Base-by-base conservation (phyloP, 1,140 invertebrate species). In the Conus betulinus region DNA sequence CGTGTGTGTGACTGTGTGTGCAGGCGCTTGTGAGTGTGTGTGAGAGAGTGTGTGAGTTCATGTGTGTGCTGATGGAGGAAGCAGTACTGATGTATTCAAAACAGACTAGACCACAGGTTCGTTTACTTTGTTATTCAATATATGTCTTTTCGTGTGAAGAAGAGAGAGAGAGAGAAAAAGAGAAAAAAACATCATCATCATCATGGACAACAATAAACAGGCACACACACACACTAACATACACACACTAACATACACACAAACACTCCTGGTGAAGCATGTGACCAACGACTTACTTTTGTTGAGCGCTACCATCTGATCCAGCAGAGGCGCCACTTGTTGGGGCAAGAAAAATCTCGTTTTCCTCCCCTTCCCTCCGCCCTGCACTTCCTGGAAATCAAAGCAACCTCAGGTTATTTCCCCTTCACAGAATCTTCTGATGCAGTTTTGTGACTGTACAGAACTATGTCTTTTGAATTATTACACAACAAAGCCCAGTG, bases 291-390 rank as follows among this genome's bases (percentile, higher is more conserved):
- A 91, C 92, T 89, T 89, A 94, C 94, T 93, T 90, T 93, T 93
- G 79, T 90, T 91, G 11, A 91, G 89, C 52, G 89, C 88, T 71
- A 90, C 85, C 91, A 95, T 92, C 71, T 92, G 91, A 15, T 93
- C 92, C 23, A 95, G 39, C 27, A 93, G 11, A 76, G 93, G 94
- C 23, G 90, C 89, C 82, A 94, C 91, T 57, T 94, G 88, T 57
- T 90, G 84, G 60, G 60, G 87, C 90, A 88, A 91, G 94, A 83
- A 93, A 93, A 25, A 87, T 91, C 91, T 93, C 93, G 52, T 85
- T 84, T 27, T 93, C 92, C 15, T 92, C 91, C 11, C 85, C 88
- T 17, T 93, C 92, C 82, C 90, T 63, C 82, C 91, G 93, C 71
- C 92, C 93, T 71, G 92, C 92, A 91, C 93, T 93, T 17, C 93